These are phyloP conservation scores for Cataglyphis altisquamis DNA, from an alignment of 2,888 invertebrate species.

Conservation along the genomic window DNA sequence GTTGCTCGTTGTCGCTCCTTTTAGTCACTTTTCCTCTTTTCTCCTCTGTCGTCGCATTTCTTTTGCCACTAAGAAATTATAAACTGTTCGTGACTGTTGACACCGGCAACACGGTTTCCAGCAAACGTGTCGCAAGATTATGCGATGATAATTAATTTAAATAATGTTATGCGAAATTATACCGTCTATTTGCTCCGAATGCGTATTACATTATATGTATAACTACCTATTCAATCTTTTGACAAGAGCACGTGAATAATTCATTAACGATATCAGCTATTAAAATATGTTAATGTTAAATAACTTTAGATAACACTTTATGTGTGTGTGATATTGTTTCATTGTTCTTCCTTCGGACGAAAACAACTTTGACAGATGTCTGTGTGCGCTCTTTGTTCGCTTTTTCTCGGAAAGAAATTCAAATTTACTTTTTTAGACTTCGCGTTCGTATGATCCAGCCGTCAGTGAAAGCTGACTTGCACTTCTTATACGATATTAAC, in stretches of 20 bases:
- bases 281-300: conserved; percentile 13
- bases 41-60: conserved; percentile 22
- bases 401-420: conserved; percentile 46
- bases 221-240: background rate
- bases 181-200: background rate
- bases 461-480: conserved; percentile 39
- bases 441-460: conserved; percentile 38
- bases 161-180: background rate
- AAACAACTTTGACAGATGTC: background rate
- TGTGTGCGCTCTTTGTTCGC: conserved; percentile 31
- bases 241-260: background rate
- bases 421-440: conserved; percentile 33
- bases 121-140: conserved; percentile 1
- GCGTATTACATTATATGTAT: background rate
- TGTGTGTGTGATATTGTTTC: background rate
- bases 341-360: background rate
- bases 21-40: conserved; percentile 68
- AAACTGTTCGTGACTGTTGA: background rate
- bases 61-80: conserved; percentile 17
- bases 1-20: conserved; percentile 65
- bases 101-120: background rate
- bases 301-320: background rate
- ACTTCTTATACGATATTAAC: conserved; percentile 49
- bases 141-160: conserved; percentile 12
- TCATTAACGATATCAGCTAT: conserved; percentile 15